Percentiles rank a stretch among this genome's conserved stretches.
Conservation (phyloP, 2,113 vertebrate species). For the Pygoscelis adeliae region DNA sequence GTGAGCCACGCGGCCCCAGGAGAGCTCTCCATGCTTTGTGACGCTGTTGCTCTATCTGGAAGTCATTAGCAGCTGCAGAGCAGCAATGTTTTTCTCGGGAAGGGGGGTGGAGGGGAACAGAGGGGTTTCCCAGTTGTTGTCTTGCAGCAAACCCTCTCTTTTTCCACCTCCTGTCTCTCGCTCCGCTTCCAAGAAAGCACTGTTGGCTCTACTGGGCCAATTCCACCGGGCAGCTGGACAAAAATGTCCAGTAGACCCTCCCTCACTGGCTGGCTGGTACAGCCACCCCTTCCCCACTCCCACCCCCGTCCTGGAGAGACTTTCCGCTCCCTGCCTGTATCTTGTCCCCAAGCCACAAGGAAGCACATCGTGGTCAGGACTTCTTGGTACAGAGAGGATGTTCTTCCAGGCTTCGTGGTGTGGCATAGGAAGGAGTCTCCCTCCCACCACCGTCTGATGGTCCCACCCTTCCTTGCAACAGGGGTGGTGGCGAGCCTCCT, state of each 20-base stretch:
- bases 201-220: neutral
- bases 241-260: neutral
- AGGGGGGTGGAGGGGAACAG: neutral
- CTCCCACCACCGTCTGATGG: neutral
- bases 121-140: constrained; percentile 1
- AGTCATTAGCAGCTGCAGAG: neutral
- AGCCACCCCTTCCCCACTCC: neutral
- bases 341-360: neutral
- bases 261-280: neutral
- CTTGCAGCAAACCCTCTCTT: neutral
- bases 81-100: constrained; percentile 3
- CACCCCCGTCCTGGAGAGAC: neutral
- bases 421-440: neutral
- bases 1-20: neutral
- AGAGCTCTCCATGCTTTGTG: neutral
- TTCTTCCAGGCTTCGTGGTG: neutral
- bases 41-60: constrained; percentile 33
- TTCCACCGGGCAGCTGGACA: neutral
- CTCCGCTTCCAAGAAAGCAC: neutral
- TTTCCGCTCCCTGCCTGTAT: neutral
- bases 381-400: neutral
- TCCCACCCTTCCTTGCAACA: neutral
- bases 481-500: neutral
- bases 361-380: accelerated
- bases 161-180: neutral